Conservation (phyloP, 1,140 invertebrate genomes). For the Listronotus bonariensis region DNA sequence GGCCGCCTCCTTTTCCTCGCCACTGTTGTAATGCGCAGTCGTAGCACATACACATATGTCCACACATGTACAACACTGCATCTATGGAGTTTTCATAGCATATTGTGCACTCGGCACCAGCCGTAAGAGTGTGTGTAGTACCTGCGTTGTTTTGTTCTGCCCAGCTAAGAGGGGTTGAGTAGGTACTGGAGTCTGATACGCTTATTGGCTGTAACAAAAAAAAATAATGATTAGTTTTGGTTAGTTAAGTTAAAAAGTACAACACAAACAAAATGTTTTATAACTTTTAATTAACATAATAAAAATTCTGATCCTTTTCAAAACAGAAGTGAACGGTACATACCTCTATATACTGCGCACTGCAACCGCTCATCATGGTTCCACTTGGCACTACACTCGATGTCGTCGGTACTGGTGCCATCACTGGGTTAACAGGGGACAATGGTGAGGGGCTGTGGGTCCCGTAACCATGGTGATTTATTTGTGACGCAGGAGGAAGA, state of each 20-base stretch:
- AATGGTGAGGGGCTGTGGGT: conserved; percentile 34
- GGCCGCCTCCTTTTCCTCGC: conserved; percentile 83
- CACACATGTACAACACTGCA: conserved; percentile 93
- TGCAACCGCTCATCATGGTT: conserved; percentile 64
- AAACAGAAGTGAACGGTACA: conserved; percentile 33
- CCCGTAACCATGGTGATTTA: conserved; percentile 49
- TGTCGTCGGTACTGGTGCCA: conserved; percentile 41
- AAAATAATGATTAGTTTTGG: not conserved
- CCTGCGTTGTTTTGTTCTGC: conserved; percentile 55
- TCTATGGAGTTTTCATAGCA: conserved; percentile 93
- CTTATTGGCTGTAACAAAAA: conserved; percentile 55
- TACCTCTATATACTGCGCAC: conserved; percentile 65
- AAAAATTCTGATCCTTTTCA: too few species aligned
- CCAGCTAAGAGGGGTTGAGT: conserved; percentile 53
- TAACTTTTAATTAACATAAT: too few species aligned
- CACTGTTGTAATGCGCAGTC: conserved; percentile 92
- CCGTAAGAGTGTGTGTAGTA: conserved; percentile 54
- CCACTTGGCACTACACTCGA: conserved; percentile 49
- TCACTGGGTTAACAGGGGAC: conserved; percentile 23
- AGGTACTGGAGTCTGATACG: conserved; percentile 48
- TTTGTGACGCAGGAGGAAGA: conserved; percentile 66
- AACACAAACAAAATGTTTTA: too few species aligned
- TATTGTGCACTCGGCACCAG: conserved; percentile 84
- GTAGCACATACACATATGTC: conserved; percentile 99
- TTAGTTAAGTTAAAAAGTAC: too few species aligned